These are phyloP conservation scores for Gavia stellata DNA, from an alignment of 2,113 vertebrate species.

Conservation along the genomic window DNA sequence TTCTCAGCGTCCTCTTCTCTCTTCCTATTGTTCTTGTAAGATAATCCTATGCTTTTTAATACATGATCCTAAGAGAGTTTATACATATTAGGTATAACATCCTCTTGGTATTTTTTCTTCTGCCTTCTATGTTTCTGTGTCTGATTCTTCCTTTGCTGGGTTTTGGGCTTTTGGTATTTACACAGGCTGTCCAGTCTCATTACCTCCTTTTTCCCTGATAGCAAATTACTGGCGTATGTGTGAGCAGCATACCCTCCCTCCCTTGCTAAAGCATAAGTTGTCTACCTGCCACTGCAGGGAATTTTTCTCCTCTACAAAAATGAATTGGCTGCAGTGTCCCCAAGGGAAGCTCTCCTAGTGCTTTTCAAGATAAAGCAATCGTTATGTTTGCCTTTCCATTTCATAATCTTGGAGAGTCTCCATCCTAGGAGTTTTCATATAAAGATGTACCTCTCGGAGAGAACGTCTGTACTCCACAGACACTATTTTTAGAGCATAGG, in stretches of 20 bases:
- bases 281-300: neutral
- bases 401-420: neutral
- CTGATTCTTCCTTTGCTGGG: neutral
- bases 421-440: neutral
- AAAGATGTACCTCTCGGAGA: neutral
- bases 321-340: slow-evolving; percentile 16
- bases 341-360: neutral
- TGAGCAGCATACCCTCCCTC: neutral
- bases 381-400: neutral
- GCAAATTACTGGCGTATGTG: neutral
- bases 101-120: neutral
- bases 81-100: neutral
- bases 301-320: neutral
- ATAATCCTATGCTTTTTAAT: neutral
- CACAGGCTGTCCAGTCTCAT: slow-evolving; percentile 7
- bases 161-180: slow-evolving; percentile 29
- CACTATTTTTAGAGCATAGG: neutral
- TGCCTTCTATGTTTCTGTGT: neutral
- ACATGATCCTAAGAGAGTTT: neutral
- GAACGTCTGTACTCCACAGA: neutral
- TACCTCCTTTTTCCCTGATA: slow-evolving; percentile 1
- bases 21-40: neutral
- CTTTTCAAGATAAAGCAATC: slow-evolving; percentile 1
- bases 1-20: neutral
- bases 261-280: neutral